Conservation (phyloP, 2,888 invertebrate species). For the Microplitis manilae region DNA sequence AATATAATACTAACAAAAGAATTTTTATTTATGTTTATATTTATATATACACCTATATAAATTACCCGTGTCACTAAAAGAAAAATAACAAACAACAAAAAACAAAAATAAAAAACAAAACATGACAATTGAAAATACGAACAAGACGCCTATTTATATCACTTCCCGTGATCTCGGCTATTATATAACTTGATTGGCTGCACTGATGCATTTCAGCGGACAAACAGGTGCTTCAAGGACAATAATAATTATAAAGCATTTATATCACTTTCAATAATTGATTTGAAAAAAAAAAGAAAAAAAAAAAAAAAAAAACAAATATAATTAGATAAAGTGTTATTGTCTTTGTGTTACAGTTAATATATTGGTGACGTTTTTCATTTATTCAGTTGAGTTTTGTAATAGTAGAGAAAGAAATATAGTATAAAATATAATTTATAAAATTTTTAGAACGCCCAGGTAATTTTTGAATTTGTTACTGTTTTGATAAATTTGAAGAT, state of each 20-base stretch:
- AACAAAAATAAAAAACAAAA: background rate
- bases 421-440: background rate
- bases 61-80: background rate
- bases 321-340: background rate
- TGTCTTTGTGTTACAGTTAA: background rate
- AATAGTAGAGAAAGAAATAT: background rate
- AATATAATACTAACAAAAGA: background rate
- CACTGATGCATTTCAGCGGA: constrained; percentile 22
- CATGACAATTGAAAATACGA: constrained; percentile 51
- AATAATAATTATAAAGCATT: constrained; percentile 32
- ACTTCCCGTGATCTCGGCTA: constrained; percentile 53
- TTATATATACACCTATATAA: background rate
- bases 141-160: constrained; percentile 54
- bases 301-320: background rate
- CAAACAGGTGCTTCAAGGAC: constrained; percentile 57
- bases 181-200: constrained; percentile 50
- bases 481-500: constrained; percentile 2
- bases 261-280: constrained; percentile 10
- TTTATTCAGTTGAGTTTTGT: no score
- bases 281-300: background rate
- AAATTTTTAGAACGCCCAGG: background rate
- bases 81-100: background rate
- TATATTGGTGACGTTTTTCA: background rate
- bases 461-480: background rate
- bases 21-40: background rate